Conservation (phyloP, 2,888 invertebrate species). For the Poecilus cupreus region DNA sequence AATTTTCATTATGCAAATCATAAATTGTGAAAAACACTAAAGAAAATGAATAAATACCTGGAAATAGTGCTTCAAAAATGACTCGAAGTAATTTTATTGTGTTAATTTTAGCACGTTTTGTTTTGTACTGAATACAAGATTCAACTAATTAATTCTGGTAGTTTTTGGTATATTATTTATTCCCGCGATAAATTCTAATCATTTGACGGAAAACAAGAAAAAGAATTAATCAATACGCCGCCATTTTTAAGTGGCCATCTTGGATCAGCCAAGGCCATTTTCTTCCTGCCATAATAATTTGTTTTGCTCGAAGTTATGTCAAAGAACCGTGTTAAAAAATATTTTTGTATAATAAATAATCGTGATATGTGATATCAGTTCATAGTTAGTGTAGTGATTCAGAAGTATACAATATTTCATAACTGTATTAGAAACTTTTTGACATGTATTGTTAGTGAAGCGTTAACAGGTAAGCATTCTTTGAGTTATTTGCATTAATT, state of each 20-base stretch:
- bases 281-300: conserved; percentile 36
- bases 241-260: conserved; percentile 48
- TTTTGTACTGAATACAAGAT: not conserved
- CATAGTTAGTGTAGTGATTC: not conserved
- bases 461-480: conserved; percentile 15
- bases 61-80: conserved; percentile 2
- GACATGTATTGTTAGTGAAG: not conserved
- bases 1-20: not conserved
- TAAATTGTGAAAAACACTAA: not conserved
- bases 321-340: conserved; percentile 1
- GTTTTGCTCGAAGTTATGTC: conserved; percentile 34
- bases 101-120: not conserved
- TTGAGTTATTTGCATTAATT: not conserved
- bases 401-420: not conserved
- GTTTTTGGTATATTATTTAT: not conserved
- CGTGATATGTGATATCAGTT: not conserved
- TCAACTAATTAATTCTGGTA: not conserved
- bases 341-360: conserved; percentile 7
- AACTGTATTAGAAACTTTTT: not conserved
- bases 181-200: not conserved
- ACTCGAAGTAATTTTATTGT: not conserved
- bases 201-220: conserved; percentile 48
- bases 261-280: conserved; percentile 29
- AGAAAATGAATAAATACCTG: not conserved
- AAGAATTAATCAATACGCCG: conserved; percentile 55